Base-by-base conservation (phyloP, 2,888 invertebrate species). In the Poecilus cupreus region DNA sequence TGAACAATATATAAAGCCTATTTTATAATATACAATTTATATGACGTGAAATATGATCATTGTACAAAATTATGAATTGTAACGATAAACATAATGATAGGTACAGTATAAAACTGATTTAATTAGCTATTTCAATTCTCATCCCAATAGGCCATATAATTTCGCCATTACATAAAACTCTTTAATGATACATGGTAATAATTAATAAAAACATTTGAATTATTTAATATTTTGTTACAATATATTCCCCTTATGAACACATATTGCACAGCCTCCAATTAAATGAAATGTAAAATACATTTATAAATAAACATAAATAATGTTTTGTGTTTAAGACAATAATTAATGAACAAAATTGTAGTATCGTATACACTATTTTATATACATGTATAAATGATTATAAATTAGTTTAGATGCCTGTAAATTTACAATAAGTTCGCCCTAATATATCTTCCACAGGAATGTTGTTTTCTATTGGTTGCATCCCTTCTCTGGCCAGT, bases 371-470 rank as follows among this genome's bases (percentile, higher is more conserved):
- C 54, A 18, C 20, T 20, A 54, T 54, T 18, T 57, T 57, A 57
- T 24, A 57, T 10, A 57, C 39, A 43, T 24, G 60, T 72, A 2
- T 32, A 32, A 32, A 32, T 3, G 5, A 32, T 32, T 5, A 32
- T n/a, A 32, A 0, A 32, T 68, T 46, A 72, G 18, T 70, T 82
- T 81, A 82, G 26, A 81, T 81, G 10, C 89, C 89, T 86, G 88
- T 88, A 86, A 89, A 91, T 84, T 92, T 91, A 86, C 91, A 91
- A 87, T 91, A 91, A 84, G 91, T 90, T 85, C 91, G 89, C 83
- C 91, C 92, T 87, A 91, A 90, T 85, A 92, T 90, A 86, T 92
- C 92, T 86, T 91, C 90, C 82, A 90, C 88, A 83, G 92, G 91
- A 87, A 92, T 92, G 85, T 90, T 89, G 85, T 91, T 91, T 87